Base-by-base conservation (phyloP, 2,113 vertebrate species). In the Acanthochromis polyacanthus region DNA sequence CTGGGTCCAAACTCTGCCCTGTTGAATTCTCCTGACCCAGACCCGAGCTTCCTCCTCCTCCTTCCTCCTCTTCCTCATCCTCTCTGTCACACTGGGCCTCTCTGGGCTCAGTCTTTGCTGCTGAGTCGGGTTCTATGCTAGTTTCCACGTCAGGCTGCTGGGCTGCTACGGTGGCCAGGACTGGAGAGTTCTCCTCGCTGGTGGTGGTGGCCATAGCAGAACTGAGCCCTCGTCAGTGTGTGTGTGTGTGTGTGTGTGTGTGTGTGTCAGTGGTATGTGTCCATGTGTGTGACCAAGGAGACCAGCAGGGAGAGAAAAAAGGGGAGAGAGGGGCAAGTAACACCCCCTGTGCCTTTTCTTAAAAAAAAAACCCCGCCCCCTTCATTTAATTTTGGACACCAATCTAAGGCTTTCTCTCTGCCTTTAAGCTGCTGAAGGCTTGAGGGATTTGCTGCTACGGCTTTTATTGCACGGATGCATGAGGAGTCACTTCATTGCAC, bases 191-290 rank as follows among this genome's bases (percentile, higher is more conserved):
- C 65, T 91, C 89, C 81, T 93, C 90, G 9, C 86, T 85, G 43
- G 83, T 78, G 53, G 84, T 72, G 78, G 84, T 90, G 88, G 93
- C 92, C 92, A 92, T 93, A 84, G 92, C 87, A 85, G 86, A 80
- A 90, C 90, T 90, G 90, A 92, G 90, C 90, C 89, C 75, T 89
- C 64, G 93, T 93, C 92, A 75, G 80, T 85, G 77, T 71, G 70
- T 83, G 80, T 88, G 89, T 83, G 73, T 74, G 78, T 53, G 64
- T 17, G 72, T 38, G 53, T 88, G 81, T 86, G 90, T 38, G 53
- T 88, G 81, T 86, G 86, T 88, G 91, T 89, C 89, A 85, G 89
- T 83, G 72, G 8, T 36, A 76, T 85, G 83, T 82, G 82, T 82
- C 84, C 48, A 59, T 88, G 81, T 87, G 86, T 89, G 91, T 90